Evolutionary conservation across 2,888 invertebrate species (phyloP), one percentile per base, ranked within the genome.

Genomic region (Drosophila sordidula): DNA sequence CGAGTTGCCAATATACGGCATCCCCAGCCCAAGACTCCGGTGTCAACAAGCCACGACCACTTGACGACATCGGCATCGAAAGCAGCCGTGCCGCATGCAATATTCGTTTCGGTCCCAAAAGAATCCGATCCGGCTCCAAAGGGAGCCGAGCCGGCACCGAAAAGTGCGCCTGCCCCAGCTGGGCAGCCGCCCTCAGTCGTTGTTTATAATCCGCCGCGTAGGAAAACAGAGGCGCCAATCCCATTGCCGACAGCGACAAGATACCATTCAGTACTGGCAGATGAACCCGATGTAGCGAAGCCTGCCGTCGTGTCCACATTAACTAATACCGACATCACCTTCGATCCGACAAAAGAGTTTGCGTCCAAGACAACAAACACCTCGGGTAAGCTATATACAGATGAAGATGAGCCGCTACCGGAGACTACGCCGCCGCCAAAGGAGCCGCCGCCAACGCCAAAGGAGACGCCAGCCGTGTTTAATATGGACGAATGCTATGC

Each of bases 281-380:
- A 29, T 1, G 29, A 8, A 8, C 29, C 29, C 29, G 29, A 1
- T 2, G 29, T 1, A 29, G 4, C 1, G 0, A 39, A 26, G 26
- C 9, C 32, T 4, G 1, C 1, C 4, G 26, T 18, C 5, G 12
- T 41, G 4, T 39, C 49, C 5, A 75, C 65, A 25, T 5, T 25
- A 8, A 70, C 50, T n/a, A 82, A 82, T 22, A 82, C 82, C 2
- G 86, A 80, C 14, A 22, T 80, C 1, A 61, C 62, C 6, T 74
- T 80, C 3, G 57, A 82, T 70, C 86, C 82, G 0, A 62, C 70
- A 0, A 82, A 86, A 29, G 47, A 45, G 38, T 82, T 29, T n/a
- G 70, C 77, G 3, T 22, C 56, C n/a, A 82, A 86, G 55, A 74
- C 57, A 1, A 82, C 86, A n/a, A 82, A 80, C 18, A 59, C 78